Conservation (phyloP, 2,113 vertebrate genomes). For the Pholis gunnellus region DNA sequence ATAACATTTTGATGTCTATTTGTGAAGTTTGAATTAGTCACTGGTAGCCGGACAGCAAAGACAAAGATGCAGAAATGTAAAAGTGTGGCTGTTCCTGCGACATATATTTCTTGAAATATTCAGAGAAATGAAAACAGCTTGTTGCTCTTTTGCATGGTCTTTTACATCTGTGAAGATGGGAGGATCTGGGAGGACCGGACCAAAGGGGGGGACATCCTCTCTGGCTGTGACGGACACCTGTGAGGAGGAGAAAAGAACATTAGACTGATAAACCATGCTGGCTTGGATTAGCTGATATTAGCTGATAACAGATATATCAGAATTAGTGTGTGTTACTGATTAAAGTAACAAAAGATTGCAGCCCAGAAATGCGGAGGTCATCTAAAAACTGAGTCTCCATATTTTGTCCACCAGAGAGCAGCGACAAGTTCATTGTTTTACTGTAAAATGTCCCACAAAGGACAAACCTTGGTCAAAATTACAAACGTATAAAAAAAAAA, state of each 20-base stretch:
- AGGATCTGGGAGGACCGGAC: constrained; percentile 83
- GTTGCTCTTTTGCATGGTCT: not conserved
- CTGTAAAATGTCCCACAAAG: not conserved
- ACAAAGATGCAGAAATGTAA: not conserved
- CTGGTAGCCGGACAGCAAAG: not conserved
- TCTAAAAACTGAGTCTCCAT: not conserved
- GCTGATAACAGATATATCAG: not conserved
- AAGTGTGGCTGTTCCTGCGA: not conserved
- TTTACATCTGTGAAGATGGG: constrained; percentile 81
- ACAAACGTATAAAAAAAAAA: not conserved
- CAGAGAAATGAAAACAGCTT: not conserved
- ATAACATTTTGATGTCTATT: not conserved
- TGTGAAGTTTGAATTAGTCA: not conserved
- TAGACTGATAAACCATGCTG: not conserved
- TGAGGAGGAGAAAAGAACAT: not conserved
- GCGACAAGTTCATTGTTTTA: not conserved
- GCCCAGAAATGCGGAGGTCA: not conserved
- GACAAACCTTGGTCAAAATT: not conserved
- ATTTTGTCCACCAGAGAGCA: not conserved
- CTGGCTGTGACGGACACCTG: constrained; percentile 83
- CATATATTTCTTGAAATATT: not conserved
- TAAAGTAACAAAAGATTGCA: not conserved
- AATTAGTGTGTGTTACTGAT: not conserved
- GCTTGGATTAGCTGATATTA: not conserved
- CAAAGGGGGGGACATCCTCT: constrained; percentile 83